Percentiles rank a stretch among this genome's conserved stretches.
phyloP scores from a whole-genome alignment of 2,113 vertebrate species.

The Haliaeetus leucogaster region DNA sequence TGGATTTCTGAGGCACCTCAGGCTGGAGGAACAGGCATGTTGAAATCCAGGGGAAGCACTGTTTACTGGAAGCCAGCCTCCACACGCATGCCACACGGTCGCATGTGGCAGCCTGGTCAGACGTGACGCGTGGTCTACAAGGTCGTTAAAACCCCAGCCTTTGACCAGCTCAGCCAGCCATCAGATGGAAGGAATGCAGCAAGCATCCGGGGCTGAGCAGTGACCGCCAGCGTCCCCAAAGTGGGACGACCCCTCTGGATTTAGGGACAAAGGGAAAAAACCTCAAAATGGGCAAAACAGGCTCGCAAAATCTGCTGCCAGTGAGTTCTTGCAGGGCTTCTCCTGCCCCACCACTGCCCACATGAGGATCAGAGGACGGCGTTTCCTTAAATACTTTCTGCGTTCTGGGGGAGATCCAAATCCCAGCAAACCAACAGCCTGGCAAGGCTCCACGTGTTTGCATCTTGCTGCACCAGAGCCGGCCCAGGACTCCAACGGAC shows the following conservation, averaged over 20 bases:
- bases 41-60: not conserved
- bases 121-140: not conserved
- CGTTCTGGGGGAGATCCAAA: not conserved
- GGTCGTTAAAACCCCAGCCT: not conserved
- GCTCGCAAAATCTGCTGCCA: not conserved
- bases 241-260: not conserved
- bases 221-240: rapidly evolving
- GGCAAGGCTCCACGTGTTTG: not conserved
- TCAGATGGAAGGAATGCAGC: not conserved
- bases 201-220: not conserved
- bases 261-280: not conserved
- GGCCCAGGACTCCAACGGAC: not conserved
- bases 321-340: not conserved
- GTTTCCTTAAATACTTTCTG: not conserved
- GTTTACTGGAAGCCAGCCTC: not conserved
- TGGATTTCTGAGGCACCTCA: not conserved
- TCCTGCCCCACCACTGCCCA: not conserved
- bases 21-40: not conserved
- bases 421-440: not conserved
- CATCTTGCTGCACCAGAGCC: not conserved
- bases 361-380: not conserved
- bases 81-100: not conserved
- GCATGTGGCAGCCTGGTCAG: not conserved
- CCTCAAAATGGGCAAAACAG: not conserved
- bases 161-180: not conserved